phyloP scores from a whole-genome alignment of 2,113 vertebrate genomes.

The Verasper variegatus region DNA sequence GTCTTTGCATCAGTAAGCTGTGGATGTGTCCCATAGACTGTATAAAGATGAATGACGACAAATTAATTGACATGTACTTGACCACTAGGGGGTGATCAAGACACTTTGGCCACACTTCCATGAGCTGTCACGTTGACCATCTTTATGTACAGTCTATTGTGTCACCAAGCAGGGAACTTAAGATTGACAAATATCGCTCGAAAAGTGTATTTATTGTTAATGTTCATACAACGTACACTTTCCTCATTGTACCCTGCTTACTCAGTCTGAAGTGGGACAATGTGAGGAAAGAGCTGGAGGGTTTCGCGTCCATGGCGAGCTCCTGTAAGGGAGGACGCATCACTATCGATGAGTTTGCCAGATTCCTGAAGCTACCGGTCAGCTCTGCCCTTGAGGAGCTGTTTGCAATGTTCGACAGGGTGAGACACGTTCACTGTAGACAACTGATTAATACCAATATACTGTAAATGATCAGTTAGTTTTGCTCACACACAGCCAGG shows the following conservation, averaged over 20 bases:
- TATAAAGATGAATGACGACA: no score
- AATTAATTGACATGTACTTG: no score
- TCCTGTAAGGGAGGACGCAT: conserved; percentile 93
- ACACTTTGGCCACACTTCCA: no score
- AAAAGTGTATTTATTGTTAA: background rate
- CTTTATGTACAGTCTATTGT: background rate
- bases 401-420: conserved; percentile 95
- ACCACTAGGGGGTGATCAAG: no score
- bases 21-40: no score
- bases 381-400: conserved; percentile 88
- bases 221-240: background rate
- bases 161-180: background rate
- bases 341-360: conserved; percentile 91
- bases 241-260: conserved; percentile 16
- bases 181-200: background rate
- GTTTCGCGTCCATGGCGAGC: conserved; percentile 89
- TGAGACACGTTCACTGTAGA: conserved; percentile 67
- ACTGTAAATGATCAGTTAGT: background rate
- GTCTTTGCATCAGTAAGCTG: background rate
- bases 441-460: background rate
- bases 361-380: conserved; percentile 91
- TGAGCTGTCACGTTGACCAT: no score
- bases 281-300: conserved; percentile 89
- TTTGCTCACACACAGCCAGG: background rate
- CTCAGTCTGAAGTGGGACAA: conserved; percentile 92